Conservation (phyloP, 2,113 vertebrate genomes). For the Thymallus thymallus region DNA sequence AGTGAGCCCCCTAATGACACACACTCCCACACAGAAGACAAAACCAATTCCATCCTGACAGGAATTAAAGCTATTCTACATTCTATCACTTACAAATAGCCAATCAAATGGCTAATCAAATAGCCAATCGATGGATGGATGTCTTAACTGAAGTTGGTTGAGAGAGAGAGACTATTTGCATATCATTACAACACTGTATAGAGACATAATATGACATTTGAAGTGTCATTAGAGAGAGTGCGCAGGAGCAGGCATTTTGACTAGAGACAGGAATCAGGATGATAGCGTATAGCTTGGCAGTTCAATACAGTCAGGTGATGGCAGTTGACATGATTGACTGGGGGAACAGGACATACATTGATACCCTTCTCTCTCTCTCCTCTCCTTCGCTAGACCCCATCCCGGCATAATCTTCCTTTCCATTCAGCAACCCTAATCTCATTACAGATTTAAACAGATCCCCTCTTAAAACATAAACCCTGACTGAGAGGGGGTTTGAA, state of each 20-base stretch:
- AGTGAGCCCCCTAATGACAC: slow-evolving; percentile 52
- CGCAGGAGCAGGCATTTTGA: not conserved
- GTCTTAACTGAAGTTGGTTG: no score
- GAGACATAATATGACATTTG: no score
- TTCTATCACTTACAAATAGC: slow-evolving; percentile 30
- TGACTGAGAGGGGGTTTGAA: slow-evolving; percentile 29
- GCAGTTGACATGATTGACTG: slow-evolving; percentile 23
- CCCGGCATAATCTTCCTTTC: slow-evolving; percentile 32
- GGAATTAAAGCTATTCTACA: slow-evolving; percentile 43
- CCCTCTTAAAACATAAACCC: slow-evolving; percentile 36
- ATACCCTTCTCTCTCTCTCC: slow-evolving; percentile 10
- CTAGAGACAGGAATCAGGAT: slow-evolving; percentile 20
- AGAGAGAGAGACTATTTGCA: no score
- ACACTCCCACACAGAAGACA: slow-evolving; percentile 40
- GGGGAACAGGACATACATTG: slow-evolving; percentile 6
- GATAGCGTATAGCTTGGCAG: not conserved
- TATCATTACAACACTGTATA: no score
- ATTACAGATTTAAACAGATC: slow-evolving; percentile 51
- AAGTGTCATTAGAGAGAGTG: no score
- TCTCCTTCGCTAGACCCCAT: not conserved
- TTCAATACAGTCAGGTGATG: slow-evolving; percentile 30
- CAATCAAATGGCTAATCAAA: not conserved
- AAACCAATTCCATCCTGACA: slow-evolving; percentile 44
- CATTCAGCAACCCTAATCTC: slow-evolving; percentile 46
- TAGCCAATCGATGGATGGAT: slow-evolving; percentile 40